Conservation (phyloP, 23 tunicate species). For the Styela clava region DNA sequence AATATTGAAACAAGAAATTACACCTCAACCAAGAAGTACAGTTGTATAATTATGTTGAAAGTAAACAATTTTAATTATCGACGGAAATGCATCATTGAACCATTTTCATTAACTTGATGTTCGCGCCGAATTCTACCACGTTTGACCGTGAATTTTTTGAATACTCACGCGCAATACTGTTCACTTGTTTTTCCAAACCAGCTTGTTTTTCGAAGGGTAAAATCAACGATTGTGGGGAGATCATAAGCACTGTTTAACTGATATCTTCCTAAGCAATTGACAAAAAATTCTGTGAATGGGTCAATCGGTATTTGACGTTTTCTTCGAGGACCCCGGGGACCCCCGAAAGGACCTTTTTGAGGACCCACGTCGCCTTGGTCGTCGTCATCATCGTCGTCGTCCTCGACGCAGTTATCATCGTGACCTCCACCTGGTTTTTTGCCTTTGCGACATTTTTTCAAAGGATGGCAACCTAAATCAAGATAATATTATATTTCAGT, state of each 20-base stretch:
- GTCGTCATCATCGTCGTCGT: neutral
- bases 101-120: too few species aligned
- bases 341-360: slow-evolving; percentile 22
- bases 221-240: neutral
- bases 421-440: neutral
- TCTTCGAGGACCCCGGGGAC: slow-evolving; percentile 5
- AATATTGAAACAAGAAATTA: too few species aligned
- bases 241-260: neutral
- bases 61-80: too few species aligned
- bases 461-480: neutral
- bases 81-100: too few species aligned
- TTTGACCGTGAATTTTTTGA: too few species aligned
- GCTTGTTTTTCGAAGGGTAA: neutral
- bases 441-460: neutral
- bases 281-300: neutral
- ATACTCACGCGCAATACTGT: neutral
- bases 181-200: neutral
- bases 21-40: too few species aligned
- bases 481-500: too few species aligned
- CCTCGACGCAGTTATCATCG: neutral
- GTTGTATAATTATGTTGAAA: too few species aligned
- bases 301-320: neutral
- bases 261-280: neutral
- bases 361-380: neutral
- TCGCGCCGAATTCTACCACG: too few species aligned